Evolutionary conservation across 2,888 invertebrate genomes (phyloP), one percentile per base, ranked within the genome.

Genomic region (Caenorhabditis sp.): DNA sequence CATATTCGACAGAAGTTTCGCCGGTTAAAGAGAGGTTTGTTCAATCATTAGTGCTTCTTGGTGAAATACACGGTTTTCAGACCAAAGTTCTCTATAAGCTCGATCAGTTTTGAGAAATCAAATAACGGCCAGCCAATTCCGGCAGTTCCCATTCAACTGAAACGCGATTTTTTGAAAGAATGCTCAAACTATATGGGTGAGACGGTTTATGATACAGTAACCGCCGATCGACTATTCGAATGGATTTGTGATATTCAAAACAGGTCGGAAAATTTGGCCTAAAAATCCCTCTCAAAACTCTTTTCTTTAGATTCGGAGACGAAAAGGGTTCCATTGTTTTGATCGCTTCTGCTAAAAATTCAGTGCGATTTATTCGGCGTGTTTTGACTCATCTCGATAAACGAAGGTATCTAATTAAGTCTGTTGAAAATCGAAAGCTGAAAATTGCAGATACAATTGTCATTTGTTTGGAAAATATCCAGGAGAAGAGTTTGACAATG

Each of bases 381-480:
- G 64, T 70, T 17, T 58, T 70, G n/a, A 67, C 70, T 1, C 70
- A 70, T 63, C 64, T 75, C 23, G 70, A 75, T 54, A 75, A 75
- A 12, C 52, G 75, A 25, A 53, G 38, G 54, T 61, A 20, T 17
- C 7, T 20, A 21, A n/a, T 20, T 49, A 4, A 56, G 8, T 31
- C 5, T 59, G 5, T 54, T 54, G n/a, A n/a, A n/a, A n/a, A n/a
- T n/a, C n/a, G n/a, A n/a, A n/a, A n/a, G n/a, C n/a, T n/a, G n/a
- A 20, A 25, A 54, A 25, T 56, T 56, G 4, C 26, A 59, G 72
- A 12, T 74, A 63, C 61, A 67, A 74, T 53, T 69, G 69, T 38
- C 66, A 69, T 59, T 49, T 75, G 36, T 75, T 63, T 54, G 75
- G 75, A 61, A 75, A 75, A 43, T 70, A 64, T 56, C 75, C 75